Base-by-base conservation (phyloP, 2,888 invertebrate species). In the Timema podura region DNA sequence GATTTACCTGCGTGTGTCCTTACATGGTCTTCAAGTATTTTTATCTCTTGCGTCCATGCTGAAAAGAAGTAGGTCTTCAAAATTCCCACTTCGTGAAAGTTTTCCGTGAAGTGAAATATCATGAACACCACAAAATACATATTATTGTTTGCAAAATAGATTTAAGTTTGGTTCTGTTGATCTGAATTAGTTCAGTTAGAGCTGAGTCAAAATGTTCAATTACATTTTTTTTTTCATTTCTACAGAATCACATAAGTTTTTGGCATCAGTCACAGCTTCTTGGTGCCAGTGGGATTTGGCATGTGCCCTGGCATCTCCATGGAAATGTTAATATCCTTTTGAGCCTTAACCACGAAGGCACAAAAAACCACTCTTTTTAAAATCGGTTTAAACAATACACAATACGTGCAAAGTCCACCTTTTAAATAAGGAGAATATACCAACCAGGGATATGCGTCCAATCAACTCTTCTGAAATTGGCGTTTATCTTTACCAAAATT, bases 201-300 rank as follows among this genome's bases (percentile, higher is more conserved):
- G 54, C 54, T 54, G 7, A 54, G 57, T 57, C 57, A 2, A 57
- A 8, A 16, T 57, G 57, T 13, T 57, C 57, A 57, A n/a, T 8
- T 16, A 57, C 57, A 57, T 9, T 6, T 57, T 57, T 11, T 30
- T 57, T 57, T 57, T 57, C n/a, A 8, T 57, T 57, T 57, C 5
- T n/a, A 57, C 30, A 30, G 57, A 57, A 57, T 57, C 15, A n/a
- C 16, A 57, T 13, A 57, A 57, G 57, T 57, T 11, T 57, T 57
- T 57, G 57, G 57, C 57, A 57, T 11, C 9, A n/a, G 57, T 57
- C 15, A 57, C 57, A 11, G 57, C 57, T 57, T 57, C 57, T 16
- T 57, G 15, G 57, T 57, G 15, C n/a, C 57, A 57, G 16, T 5
- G 57, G 13, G 57, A 57, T 57, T n/a, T 57, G 15, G n/a, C 57